Evolutionary conservation across 1,140 invertebrate species (phyloP), one percentile per base, ranked within the genome.

Genomic region (Anthonomus grandis): DNA sequence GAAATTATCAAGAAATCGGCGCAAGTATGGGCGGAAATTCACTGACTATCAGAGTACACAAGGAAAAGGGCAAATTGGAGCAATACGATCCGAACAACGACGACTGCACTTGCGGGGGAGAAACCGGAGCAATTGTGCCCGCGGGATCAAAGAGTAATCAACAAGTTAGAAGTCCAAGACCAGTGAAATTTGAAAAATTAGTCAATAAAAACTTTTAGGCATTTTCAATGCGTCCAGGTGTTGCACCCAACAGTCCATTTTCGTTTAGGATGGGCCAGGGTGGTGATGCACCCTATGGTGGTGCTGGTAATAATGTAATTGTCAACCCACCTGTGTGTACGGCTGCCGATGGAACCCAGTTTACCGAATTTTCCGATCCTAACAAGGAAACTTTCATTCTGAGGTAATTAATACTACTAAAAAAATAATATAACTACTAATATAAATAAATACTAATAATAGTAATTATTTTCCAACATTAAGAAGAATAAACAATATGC

Each of bases 321-420:
- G 62, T 72, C 3, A 63, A 67, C 23, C 64, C 70, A 0, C 72
- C 70, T 3, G 65, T 64, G 3, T 61, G 48, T 22, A 69, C 67
- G 4, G 47, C 57, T 0, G 34, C 62, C 1, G 66, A 70, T 34
- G 69, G 69, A 4, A 65, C 68, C 3, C 65, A 72, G 46, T 65
- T 70, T 57, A 66, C 68, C 0, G 65, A 75, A 60, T 63, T 74
- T 45, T 63, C 72, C 0, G 70, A 75, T 57, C 70, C 71, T 4
- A 69, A 73, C 47, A 72, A 70, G 46, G 72, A 75, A 44, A 61
- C 70, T 19, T 75, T 75, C 50, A 63, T 74, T 13, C 56, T 75
- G 13, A 46, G 68, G 18, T 50, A 12, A 10, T 42, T 5, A 18
- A 23, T 10, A 8, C 19, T 65, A 27, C 46, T 49, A 6, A 57